phyloP scores from a whole-genome alignment of 1,140 invertebrate genomes.

The Nasonia giraulti region DNA sequence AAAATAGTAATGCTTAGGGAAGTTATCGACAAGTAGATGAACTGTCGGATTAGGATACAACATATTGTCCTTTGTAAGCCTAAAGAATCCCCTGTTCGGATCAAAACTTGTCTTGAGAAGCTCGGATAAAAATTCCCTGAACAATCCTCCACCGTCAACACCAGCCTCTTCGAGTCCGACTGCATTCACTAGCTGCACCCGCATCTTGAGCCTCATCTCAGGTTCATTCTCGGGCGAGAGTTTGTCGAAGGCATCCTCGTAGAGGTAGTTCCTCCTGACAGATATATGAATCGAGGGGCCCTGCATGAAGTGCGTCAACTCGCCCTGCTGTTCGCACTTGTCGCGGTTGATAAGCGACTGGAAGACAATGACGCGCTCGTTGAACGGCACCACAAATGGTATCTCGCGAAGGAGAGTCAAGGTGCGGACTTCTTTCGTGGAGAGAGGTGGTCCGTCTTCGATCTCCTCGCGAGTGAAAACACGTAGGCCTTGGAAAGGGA shows the following conservation, averaged over 20 bases:
- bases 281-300: slow-evolving; percentile 86
- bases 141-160: slow-evolving; percentile 96
- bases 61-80: slow-evolving; percentile 92
- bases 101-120: slow-evolving; percentile 96
- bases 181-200: slow-evolving; percentile 92
- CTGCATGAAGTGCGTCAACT: slow-evolving; percentile 82
- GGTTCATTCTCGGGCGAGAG: slow-evolving; percentile 93
- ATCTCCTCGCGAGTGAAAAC: slow-evolving; percentile 79
- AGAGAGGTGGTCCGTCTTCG: slow-evolving; percentile 87
- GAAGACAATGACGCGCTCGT: slow-evolving; percentile 89
- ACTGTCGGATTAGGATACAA: slow-evolving; percentile 97
- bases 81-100: slow-evolving; percentile 96
- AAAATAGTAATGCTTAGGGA: slow-evolving; percentile 94
- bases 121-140: slow-evolving; percentile 94
- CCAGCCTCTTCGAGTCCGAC: slow-evolving; percentile 95
- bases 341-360: slow-evolving; percentile 84
- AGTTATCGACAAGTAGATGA: slow-evolving; percentile 87
- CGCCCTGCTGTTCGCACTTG: slow-evolving; percentile 83
- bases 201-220: slow-evolving; percentile 88
- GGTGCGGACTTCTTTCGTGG: slow-evolving; percentile 90
- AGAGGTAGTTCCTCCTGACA: slow-evolving; percentile 92
- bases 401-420: slow-evolving; percentile 92
- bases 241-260: slow-evolving; percentile 98
- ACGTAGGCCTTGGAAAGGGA: slow-evolving; percentile 78
- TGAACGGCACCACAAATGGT: slow-evolving; percentile 94